Evolutionary conservation across 1,140 invertebrate species (phyloP).

Genomic region (Trachymyrmex septentrionalis): DNA sequence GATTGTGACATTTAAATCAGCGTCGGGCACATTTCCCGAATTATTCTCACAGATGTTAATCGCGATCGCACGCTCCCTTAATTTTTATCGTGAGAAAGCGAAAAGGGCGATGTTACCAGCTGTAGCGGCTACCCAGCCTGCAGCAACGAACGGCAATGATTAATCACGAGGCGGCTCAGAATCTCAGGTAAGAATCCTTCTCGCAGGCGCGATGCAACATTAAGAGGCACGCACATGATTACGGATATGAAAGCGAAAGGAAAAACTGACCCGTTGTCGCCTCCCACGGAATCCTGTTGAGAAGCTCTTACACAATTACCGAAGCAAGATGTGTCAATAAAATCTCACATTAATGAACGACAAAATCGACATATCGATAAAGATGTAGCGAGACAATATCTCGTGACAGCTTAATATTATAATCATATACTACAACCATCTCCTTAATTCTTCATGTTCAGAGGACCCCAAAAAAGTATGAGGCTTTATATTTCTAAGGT

Average conservation of each 20-base stretch:
- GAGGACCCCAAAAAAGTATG: too few relatives aligned
- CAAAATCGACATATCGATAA: constrained; percentile 8
- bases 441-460: not conserved
- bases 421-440: not conserved
- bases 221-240: not conserved
- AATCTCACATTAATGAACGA: constrained; percentile 1
- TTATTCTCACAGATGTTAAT: constrained; percentile 41
- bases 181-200: constrained; percentile 35
- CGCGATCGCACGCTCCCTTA: constrained; percentile 18
- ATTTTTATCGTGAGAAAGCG: constrained; percentile 50
- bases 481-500: too few relatives aligned
- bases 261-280: constrained; percentile 10
- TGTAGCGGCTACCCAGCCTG: constrained; percentile 37
- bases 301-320: not conserved
- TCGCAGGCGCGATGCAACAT: constrained; percentile 11
- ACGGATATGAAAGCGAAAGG: constrained; percentile 56
- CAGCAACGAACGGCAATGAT: constrained; percentile 50
- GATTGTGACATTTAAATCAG: constrained; percentile 31
- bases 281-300: constrained; percentile 17
- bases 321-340: not conserved
- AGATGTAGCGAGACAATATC: constrained; percentile 1
- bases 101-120: not conserved
- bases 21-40: not conserved
- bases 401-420: too few relatives aligned
- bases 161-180: constrained; percentile 56